These are phyloP conservation scores for Heliconius charithonia DNA, from an alignment of 2,888 invertebrate species.

Conservation along the genomic window DNA sequence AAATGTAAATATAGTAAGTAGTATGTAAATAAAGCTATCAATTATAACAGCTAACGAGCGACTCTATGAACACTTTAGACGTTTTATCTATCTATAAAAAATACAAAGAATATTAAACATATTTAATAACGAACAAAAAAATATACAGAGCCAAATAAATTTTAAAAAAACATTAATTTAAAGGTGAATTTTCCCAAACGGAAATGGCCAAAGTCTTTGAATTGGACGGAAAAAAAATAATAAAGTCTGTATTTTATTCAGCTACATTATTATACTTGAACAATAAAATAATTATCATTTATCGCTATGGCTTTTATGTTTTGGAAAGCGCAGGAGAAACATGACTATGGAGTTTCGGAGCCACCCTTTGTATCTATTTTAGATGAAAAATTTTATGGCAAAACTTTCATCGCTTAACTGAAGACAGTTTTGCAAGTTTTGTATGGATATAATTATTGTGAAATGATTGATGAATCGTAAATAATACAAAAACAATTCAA, in stretches of 20 bases:
- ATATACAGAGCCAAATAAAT: not conserved
- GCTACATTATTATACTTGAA: constrained; percentile 80
- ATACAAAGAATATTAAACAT: too few relatives aligned
- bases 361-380: constrained; percentile 28
- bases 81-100: too few relatives aligned
- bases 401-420: constrained; percentile 29
- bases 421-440: constrained; percentile 16
- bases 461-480: constrained; percentile 16
- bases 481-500: not conserved
- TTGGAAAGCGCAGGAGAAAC: constrained; percentile 65
- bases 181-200: not conserved
- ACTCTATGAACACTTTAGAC: too few relatives aligned
- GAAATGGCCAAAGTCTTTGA: constrained; percentile 42
- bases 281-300: constrained; percentile 84
- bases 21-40: too few relatives aligned
- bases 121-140: not conserved
- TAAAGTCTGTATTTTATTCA: constrained; percentile 73
- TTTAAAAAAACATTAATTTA: too few relatives aligned
- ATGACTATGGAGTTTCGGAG: constrained; percentile 54
- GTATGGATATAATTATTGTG: constrained; percentile 9
- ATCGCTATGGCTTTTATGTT: constrained; percentile 77
- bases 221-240: constrained; percentile 53
- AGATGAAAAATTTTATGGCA: constrained; percentile 24
- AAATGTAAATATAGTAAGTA: too few relatives aligned
- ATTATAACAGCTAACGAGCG: too few relatives aligned